Conservation (phyloP, 1,140 invertebrate genomes). For the Drosophila elegans region DNA sequence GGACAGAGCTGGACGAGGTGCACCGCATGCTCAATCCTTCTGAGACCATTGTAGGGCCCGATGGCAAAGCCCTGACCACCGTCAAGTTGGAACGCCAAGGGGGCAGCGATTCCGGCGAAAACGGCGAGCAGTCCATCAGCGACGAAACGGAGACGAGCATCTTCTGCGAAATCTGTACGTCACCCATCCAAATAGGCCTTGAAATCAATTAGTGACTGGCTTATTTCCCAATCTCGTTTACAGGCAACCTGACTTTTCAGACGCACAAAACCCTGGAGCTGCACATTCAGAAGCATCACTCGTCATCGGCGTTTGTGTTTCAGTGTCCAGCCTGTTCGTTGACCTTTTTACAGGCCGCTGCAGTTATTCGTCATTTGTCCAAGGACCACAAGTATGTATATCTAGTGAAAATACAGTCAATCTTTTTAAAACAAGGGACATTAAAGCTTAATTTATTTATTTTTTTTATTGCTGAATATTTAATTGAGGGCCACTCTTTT, state of each 20-base stretch:
- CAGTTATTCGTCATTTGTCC: constrained; percentile 90
- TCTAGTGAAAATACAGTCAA: not conserved
- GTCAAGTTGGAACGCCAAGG: constrained; percentile 66
- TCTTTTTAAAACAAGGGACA: not conserved
- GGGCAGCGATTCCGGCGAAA: constrained; percentile 72
- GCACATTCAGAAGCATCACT: constrained; percentile 89
- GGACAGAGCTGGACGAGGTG: constrained; percentile 75
- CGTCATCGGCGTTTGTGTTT: constrained; percentile 88
- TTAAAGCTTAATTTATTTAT: no score
- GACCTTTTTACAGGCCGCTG: constrained; percentile 89
- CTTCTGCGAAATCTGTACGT: constrained; percentile 72
- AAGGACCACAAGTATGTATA: constrained; percentile 88
- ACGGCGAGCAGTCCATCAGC: constrained; percentile 59
- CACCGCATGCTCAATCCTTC: constrained; percentile 76
- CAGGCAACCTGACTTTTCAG: constrained; percentile 88
- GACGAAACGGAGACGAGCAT: constrained; percentile 69
- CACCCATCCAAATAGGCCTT: constrained; percentile 20
- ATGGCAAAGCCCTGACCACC: constrained; percentile 86
- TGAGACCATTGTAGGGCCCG: constrained; percentile 86
- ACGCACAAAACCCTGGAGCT: constrained; percentile 89
- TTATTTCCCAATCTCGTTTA: constrained; percentile 6
- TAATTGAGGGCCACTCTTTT: not conserved
- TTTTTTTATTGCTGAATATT: not conserved
- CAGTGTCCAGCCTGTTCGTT: constrained; percentile 89
- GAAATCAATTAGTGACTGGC: constrained; percentile 23